Percentiles rank a stretch among this genome's conserved stretches.
Conservation (phyloP, 2,113 vertebrate species). For the Tretioscincus oriximinensis region DNA sequence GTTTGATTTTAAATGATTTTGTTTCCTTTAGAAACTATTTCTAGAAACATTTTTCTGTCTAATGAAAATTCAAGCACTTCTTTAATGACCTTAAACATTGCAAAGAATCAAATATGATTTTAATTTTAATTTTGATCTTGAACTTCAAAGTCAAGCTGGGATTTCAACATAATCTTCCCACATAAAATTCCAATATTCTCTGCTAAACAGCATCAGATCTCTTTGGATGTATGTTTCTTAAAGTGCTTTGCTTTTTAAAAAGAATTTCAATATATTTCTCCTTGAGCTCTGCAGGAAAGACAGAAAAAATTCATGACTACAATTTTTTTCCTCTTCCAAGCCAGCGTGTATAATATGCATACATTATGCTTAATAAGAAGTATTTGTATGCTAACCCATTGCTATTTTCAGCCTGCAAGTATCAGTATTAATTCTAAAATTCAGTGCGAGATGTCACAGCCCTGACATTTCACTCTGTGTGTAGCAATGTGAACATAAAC, state of each 20-base stretch:
- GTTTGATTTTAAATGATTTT: not conserved
- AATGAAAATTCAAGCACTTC: not conserved
- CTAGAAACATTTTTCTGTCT: not conserved
- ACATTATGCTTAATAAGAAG: conserved; percentile 22
- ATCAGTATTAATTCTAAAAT: not conserved
- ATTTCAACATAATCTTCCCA: not conserved
- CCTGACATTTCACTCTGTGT: conserved; percentile 14
- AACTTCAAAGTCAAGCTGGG: not conserved
- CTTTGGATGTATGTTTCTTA: not conserved
- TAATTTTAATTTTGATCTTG: not conserved
- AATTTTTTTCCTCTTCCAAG: not conserved
- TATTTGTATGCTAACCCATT: not conserved
- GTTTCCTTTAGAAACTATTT: not conserved
- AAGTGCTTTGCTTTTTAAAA: conserved; percentile 7
- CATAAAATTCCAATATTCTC: not conserved
- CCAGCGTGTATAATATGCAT: not conserved
- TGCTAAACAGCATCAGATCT: not conserved
- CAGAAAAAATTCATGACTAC: conserved; percentile 1
- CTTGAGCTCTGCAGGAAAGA: not conserved
- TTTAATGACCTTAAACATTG: not conserved
- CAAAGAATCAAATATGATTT: not conserved
- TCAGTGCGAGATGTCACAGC: not conserved
- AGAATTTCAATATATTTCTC: not conserved
- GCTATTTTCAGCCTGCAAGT: conserved; percentile 6
- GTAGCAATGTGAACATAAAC: not conserved